Evolutionary conservation across 2,888 invertebrate species (phyloP), one percentile per base, ranked within the genome.

Genomic region (Phortica okadai): DNA sequence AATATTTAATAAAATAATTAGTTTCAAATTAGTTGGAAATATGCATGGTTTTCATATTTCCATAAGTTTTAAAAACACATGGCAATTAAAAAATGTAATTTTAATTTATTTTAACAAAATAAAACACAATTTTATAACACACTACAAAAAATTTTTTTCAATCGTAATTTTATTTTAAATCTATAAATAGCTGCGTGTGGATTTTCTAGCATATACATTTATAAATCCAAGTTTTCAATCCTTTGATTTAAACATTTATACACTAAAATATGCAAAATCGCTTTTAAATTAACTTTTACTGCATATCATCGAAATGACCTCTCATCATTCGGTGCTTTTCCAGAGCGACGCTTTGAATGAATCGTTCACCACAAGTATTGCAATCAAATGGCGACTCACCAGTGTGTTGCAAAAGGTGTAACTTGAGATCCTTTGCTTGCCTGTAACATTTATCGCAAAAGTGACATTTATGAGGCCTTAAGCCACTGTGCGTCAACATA

Each of bases 361-460:
- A 90, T 4, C 89, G 85, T 58, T 90, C 90, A 8, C 89, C 89
- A 41, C 90, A 90, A 2, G 86, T 83, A 58, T 86, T 86, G 45
- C 90, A 90, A 14, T 83, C 81, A 3, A 85, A 85, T 0, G 85
- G 82, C 2, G 82, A 83, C 73, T 91, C 90, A 6, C 95, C 95
- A 0, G 95, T 95, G 84, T 95, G 95, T 5, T 95, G 92, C 0
- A 95, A 92, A 85, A 95, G 93, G 85, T 95, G 95, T 33, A 95
- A 86, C 4, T 94, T 94, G 58, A 95, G 90, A 85, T 95, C 95
- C 89, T 95, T 95, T 76, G 94, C 94, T 89, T 95, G 95, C 0
- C 95, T 94, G 88, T 95, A 95, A 33, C 90, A 88, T 70, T 90
- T 90, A 44, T 90, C 90, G 77, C 90, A 91, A 75, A 89, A 93